Evolutionary conservation across 2,113 vertebrate genomes (phyloP), one percentile per base, ranked within the genome.

Genomic region (Ceyx melanurus): DNA sequence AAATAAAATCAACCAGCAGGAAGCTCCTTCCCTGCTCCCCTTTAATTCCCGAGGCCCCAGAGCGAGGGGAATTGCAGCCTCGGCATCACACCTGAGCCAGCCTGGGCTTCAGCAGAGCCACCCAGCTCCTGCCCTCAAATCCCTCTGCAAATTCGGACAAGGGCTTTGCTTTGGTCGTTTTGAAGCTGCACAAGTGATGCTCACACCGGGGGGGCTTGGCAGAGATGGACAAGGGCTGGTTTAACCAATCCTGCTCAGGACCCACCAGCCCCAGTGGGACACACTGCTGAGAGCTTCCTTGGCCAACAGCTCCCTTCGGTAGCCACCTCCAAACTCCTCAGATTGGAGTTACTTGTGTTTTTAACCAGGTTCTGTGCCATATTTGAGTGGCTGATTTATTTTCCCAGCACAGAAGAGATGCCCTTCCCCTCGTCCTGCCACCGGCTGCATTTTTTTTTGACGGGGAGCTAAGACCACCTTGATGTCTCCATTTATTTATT

Each of bases 141-240:
- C 29, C 65, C 74, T 48, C 20, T 1, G 5, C 35, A 72, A 68
- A 88, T 35, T 9, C 16, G 76, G 80, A 75, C 53, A 19, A 62
- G 45, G n/a, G 14, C 37, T 54, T 28, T 9, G 9, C 2, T 28
- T 0, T 1, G 20, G 48, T 33, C 19, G 65, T 13, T 43, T 43
- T 64, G 61, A n/a, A 53, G 71, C n/a, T 0, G 0, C 2, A 1
- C 10, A 15, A 45, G 50, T 2, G 6, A 48, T 37, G 21, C 29
- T 66, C 15, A 10, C 13, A 3, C 37, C 23, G 2, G 1, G 33
- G 58, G 17, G 29, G 17, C 45, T 82, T 7, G 20, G 33, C 66
- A 20, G n/a, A 29, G 48, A 33, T 15, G 28, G 53, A 61, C 8
- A 42, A 35, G 17, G 50, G 43, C 20, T 56, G 33, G 37, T 88